These are phyloP conservation scores for Adelges cooleyi DNA, from an alignment of 1,140 invertebrate species.

Conservation along the genomic window DNA sequence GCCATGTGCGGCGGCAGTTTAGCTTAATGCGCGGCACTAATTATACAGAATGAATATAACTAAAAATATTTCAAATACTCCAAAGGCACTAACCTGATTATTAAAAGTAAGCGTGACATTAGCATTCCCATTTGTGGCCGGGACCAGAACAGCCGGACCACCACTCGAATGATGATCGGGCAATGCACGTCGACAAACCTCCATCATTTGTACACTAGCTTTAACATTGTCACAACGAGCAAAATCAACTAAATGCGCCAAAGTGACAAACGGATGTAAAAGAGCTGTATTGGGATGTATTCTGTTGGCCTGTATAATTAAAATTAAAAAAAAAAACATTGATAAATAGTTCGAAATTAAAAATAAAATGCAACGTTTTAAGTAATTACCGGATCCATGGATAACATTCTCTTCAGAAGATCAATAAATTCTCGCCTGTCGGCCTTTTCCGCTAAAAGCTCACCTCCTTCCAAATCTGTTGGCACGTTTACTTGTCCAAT, in stretches of 20 bases:
- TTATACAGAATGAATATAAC: too few species aligned
- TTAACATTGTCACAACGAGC: constrained; percentile 93
- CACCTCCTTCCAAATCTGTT: constrained; percentile 88
- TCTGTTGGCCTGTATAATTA: constrained; percentile 58
- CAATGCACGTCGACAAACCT: constrained; percentile 54
- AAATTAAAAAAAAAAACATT: neutral
- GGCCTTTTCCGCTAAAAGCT: constrained; percentile 88
- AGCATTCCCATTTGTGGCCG: constrained; percentile 59
- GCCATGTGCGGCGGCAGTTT: too few species aligned
- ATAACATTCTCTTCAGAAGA: constrained; percentile 91
- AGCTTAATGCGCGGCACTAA: too few species aligned
- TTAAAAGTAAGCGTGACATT: constrained; percentile 83
- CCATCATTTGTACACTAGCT: constrained; percentile 92
- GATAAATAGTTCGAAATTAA: neutral
- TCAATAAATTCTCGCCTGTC: constrained; percentile 95
- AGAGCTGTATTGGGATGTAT: constrained; percentile 91
- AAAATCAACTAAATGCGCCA: constrained; percentile 90
- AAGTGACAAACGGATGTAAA: constrained; percentile 86
- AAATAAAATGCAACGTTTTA: too few species aligned
- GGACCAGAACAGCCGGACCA: constrained; percentile 45
- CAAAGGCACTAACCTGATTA: constrained; percentile 54
- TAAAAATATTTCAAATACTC: too few species aligned
- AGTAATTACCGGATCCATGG: constrained; percentile 79
- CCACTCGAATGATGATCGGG: constrained; percentile 41
- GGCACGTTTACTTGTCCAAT: constrained; percentile 92